Evolutionary conservation across 2,113 vertebrate species (phyloP).

Genomic region (Neotoma lepida): DNA sequence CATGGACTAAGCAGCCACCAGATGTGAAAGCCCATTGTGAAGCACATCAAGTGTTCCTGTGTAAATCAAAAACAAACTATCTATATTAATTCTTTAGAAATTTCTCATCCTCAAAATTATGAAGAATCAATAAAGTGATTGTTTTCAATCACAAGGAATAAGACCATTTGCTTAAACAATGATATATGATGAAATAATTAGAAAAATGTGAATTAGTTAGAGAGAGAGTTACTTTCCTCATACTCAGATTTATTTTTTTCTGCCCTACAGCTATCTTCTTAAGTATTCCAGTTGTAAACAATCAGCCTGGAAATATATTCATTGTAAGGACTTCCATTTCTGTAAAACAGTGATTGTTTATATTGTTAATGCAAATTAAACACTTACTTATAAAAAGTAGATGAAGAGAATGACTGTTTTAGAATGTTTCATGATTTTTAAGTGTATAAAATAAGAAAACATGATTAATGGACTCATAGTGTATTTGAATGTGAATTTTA

Average conservation of each 20-base stretch:
- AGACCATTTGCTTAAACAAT: not conserved
- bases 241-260: not conserved
- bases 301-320: conserved; percentile 55
- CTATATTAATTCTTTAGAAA: not conserved
- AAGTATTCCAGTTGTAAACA: conserved; percentile 1
- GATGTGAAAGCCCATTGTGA: accelerated
- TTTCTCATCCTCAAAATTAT: not conserved
- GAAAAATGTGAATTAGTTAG: not conserved
- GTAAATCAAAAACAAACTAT: not conserved
- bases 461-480: conserved; percentile 70
- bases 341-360: conserved; percentile 62
- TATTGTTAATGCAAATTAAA: conserved; percentile 66
- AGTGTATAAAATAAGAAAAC: conserved; percentile 66
- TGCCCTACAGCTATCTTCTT: conserved; percentile 7
- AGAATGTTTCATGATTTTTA: conserved; percentile 60
- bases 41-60: accelerated
- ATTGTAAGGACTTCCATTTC: conserved; percentile 43
- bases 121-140: not conserved
- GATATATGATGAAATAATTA: not conserved
- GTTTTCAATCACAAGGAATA: not conserved
- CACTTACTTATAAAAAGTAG: conserved; percentile 61
- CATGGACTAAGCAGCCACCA: not conserved
- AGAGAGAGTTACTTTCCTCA: not conserved
- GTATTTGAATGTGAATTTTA: conserved; percentile 80
- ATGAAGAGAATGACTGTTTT: conserved; percentile 51